Conservation (phyloP, 2,113 vertebrate genomes). For the Leptobrachium ailaonicum region DNA sequence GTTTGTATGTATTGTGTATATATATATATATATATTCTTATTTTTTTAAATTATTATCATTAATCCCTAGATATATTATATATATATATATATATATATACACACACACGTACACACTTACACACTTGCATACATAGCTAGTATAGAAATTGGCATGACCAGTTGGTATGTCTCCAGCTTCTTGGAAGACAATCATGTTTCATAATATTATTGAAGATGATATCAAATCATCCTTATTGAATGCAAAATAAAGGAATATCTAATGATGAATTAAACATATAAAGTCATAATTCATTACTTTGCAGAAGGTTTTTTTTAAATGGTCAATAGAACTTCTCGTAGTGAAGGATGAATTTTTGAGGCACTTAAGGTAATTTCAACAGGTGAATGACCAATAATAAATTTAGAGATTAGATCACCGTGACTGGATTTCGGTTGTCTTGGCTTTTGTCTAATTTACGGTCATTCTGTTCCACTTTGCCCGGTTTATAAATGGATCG, state of each 20-base stretch:
- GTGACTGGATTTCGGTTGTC: conserved; percentile 7
- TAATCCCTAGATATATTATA: no score
- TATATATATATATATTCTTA: no score
- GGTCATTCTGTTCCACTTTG: neutral
- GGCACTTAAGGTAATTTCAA: conserved; percentile 12
- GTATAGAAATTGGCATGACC: no score
- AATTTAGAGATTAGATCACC: conserved; percentile 20
- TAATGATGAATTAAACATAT: neutral
- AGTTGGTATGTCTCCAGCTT: no score
- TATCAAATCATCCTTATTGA: neutral
- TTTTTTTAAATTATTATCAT: no score
- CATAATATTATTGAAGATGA: neutral
- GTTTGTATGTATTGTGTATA: no score
- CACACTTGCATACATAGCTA: no score
- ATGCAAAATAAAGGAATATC: neutral
- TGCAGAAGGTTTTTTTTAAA: neutral
- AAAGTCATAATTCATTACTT: neutral
- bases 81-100: no score
- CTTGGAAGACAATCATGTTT: no score
- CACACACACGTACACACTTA: no score
- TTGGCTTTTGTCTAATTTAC: neutral
- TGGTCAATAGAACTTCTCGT: neutral
- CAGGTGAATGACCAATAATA: conserved; percentile 17
- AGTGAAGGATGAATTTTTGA: neutral
- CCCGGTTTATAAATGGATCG: neutral